These are phyloP conservation scores for Dromiciops gliroides DNA, from an alignment of 2,113 vertebrate species.

Conservation along the genomic window DNA sequence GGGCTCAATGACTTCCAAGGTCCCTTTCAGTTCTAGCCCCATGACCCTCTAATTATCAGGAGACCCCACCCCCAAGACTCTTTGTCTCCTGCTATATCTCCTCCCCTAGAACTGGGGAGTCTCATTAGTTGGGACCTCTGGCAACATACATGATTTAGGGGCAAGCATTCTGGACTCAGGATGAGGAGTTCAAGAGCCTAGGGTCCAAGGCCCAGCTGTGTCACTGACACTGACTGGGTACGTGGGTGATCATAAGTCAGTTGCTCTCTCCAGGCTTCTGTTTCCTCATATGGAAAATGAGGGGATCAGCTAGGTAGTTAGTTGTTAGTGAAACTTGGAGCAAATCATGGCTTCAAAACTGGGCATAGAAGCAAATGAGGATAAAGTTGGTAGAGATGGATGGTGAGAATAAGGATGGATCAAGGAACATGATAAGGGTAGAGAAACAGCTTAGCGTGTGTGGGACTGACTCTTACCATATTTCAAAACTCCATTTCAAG, in stretches of 20 bases:
- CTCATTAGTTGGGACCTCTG: background rate
- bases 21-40: background rate
- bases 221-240: too few relatives aligned
- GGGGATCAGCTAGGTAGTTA: background rate
- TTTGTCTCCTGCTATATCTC: background rate
- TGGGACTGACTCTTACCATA: background rate
- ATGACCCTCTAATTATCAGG: background rate
- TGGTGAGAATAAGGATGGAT: background rate
- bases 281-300: background rate
- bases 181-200: background rate
- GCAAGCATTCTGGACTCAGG: background rate
- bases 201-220: background rate
- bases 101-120: background rate
- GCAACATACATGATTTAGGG: background rate
- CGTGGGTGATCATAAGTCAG: background rate
- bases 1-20: background rate
- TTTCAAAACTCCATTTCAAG: background rate
- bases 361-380: background rate
- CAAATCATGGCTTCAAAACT: background rate
- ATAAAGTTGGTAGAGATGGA: background rate
- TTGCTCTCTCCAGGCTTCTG: background rate
- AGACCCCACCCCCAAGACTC: background rate
- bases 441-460: background rate
- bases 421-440: background rate
- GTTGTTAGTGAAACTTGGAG: background rate